phyloP scores from a whole-genome alignment of 2,888 invertebrate species.

The Calameuta idolon region DNA sequence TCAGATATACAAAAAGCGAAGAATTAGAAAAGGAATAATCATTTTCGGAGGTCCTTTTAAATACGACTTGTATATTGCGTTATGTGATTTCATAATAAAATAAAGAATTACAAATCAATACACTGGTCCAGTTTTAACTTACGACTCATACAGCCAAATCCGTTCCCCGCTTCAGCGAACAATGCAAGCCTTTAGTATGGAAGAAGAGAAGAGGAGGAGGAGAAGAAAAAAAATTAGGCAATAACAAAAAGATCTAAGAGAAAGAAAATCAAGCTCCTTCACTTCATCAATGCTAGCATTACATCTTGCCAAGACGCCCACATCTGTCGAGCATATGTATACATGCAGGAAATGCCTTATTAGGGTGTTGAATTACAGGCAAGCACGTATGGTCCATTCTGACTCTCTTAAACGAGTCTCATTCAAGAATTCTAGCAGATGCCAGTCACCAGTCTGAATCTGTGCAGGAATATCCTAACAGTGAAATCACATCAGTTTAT shows the following conservation, averaged over 20 bases:
- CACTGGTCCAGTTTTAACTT: background rate
- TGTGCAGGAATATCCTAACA: background rate
- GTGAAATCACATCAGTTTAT: background rate
- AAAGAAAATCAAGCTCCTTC: background rate
- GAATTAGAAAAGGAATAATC: background rate
- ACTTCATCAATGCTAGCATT: background rate
- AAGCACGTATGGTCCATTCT: background rate
- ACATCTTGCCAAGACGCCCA: conserved; percentile 20
- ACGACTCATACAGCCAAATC: background rate
- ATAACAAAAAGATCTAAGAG: background rate
- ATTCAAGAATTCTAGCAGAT: conserved; percentile 31
- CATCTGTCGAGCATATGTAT: conserved; percentile 46
- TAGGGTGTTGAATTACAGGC: conserved; percentile 40
- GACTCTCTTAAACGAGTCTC: conserved; percentile 8
- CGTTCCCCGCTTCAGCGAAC: conserved; percentile 5
- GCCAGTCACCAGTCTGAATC: background rate
- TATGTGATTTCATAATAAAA: conserved; percentile 53
- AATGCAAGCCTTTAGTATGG: conserved; percentile 8
- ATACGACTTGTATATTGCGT: conserved; percentile 44
- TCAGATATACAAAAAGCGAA: background rate
- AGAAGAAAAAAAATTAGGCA: background rate
- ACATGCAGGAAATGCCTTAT: conserved; percentile 61
- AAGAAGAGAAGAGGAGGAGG: background rate
- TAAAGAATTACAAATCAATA: conserved; percentile 39
- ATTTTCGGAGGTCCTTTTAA: conserved; percentile 6